phyloP scores from a whole-genome alignment of 1,140 invertebrate species.

The Oncopeltus fasciatus region DNA sequence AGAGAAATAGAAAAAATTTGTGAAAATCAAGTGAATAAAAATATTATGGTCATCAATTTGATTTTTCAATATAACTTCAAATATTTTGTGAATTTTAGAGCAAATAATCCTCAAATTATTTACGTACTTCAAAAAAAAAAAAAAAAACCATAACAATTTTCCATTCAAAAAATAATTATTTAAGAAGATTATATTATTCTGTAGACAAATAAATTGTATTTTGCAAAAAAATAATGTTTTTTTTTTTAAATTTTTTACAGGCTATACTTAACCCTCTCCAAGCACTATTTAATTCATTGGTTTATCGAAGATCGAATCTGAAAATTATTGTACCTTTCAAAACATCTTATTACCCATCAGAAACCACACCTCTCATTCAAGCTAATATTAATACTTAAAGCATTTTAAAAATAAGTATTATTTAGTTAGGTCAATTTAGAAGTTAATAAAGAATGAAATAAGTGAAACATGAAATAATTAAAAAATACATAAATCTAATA shows the following conservation, averaged over 20 bases:
- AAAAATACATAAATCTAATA: no score
- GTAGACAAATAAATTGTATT: background rate
- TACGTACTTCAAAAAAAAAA: background rate
- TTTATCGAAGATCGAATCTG: slow-evolving; percentile 53
- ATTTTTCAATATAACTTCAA: no score
- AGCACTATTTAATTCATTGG: slow-evolving; percentile 60
- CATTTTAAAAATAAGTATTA: no score
- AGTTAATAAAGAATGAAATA: no score
- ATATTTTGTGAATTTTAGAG: background rate
- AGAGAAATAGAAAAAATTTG: no score
- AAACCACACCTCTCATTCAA: slow-evolving; percentile 18
- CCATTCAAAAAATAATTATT: background rate
- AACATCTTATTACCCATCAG: background rate
- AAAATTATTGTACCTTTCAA: slow-evolving; percentile 24
- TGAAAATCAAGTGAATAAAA: no score
- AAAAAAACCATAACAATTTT: background rate
- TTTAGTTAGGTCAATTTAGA: no score
- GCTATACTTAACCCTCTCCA: slow-evolving; percentile 67
- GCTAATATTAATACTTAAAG: slow-evolving; percentile 16
- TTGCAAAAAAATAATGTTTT: background rate
- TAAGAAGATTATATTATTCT: background rate
- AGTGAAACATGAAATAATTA: no score
- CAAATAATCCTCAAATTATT: background rate
- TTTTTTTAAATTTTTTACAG: slow-evolving; percentile 33
- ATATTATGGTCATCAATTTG: no score